These are phyloP conservation scores for Nemoura dubitans DNA, from an alignment of 2,888 invertebrate species.

Conservation along the genomic window DNA sequence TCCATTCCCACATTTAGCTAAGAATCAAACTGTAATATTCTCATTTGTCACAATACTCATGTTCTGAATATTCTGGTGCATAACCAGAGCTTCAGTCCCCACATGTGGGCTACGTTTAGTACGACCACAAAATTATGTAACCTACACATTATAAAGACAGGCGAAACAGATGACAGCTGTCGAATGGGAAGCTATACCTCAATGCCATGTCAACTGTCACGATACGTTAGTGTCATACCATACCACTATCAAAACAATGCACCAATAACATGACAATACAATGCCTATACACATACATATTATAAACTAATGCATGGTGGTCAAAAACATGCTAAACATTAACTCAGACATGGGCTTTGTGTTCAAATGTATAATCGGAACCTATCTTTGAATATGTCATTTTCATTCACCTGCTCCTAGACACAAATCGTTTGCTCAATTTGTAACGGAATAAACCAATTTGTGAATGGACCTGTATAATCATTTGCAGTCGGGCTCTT, in stretches of 20 bases:
- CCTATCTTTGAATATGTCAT: not conserved
- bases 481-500: not conserved
- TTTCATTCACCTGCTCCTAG: not conserved
- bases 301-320: not conserved
- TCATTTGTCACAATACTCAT: not conserved
- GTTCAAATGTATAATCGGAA: not conserved
- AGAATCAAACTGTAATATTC: not conserved
- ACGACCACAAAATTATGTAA: not conserved
- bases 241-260: not conserved
- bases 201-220: conserved; percentile 21
- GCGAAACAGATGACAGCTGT: conserved; percentile 22
- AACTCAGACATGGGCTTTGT: not conserved
- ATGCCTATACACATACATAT: not conserved
- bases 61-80: not conserved
- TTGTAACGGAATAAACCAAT: not conserved
- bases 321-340: conserved; percentile 12
- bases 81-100: not conserved
- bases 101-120: conserved; percentile 3
- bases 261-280: conserved; percentile 21
- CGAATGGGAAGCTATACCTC: not conserved
- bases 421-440: not conserved
- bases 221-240: not conserved
- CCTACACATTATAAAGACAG: conserved; percentile 10
- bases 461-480: not conserved
- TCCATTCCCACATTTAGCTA: not conserved